These are phyloP conservation scores for Campylomormyrus numenius DNA, from an alignment of 2,113 vertebrate genomes.

Conservation along the genomic window DNA sequence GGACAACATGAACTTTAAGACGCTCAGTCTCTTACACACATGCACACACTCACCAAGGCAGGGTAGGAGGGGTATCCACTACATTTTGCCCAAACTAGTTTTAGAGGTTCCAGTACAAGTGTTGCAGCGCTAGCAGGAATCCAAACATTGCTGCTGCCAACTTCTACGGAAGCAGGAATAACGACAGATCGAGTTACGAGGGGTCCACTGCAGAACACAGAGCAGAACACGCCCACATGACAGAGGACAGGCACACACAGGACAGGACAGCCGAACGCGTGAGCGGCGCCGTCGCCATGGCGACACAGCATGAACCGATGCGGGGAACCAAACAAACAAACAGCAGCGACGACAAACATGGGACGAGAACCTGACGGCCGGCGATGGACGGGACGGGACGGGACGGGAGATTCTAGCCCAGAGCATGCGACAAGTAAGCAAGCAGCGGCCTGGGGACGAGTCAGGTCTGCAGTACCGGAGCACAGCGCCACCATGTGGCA, in stretches of 20 bases:
- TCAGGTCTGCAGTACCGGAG: background rate
- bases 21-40: conserved; percentile 44
- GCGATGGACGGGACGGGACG: background rate
- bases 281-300: background rate
- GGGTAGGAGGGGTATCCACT: conserved; percentile 94
- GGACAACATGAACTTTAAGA: conserved; percentile 37
- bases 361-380: background rate
- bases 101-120: conserved; percentile 87
- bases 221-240: conserved; percentile 31
- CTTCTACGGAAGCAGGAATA: conserved; percentile 68
- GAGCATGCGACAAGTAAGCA: background rate
- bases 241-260: conserved; percentile 14
- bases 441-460: background rate
- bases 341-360: background rate
- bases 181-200: conserved; percentile 59
- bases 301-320: background rate
- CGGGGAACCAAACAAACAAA: background rate
- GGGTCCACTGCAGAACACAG: conserved; percentile 50
- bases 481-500: background rate
- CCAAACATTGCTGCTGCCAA: conserved; percentile 86
- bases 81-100: conserved; percentile 97
- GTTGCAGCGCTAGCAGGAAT: conserved; percentile 79
- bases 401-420: background rate
- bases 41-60: conserved; percentile 80
- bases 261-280: background rate